Base-by-base conservation (phyloP, 2,797 vertebrate genomes). In the Oophaga sylvatica region DNA sequence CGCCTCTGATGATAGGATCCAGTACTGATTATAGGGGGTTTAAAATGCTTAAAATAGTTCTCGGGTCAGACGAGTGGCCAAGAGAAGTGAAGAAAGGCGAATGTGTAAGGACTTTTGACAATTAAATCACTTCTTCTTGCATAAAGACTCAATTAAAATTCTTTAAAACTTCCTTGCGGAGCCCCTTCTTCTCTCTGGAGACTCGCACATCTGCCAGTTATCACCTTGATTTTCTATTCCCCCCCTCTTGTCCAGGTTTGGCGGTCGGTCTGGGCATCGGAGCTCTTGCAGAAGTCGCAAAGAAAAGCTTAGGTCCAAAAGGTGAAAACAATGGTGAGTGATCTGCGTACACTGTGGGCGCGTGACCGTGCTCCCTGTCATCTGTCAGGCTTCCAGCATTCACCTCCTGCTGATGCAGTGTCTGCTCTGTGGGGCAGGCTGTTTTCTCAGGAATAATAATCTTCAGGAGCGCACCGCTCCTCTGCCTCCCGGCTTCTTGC, bases 261-360 rank as follows among this genome's bases (percentile, higher is more conserved):
- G 98, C 98, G 7, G 96, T 99, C 70, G 97, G 98, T 80, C 94
- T 99, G 93, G 97, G 98, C 80, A 94, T 99, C 3, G 98, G 98
- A 65, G 98, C 98, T 0, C 88, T 99, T 85, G 98, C 98, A 16
- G 98, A 99, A 92, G 97, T 99, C 0, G 98, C 98, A 12, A 99
- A 99, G 95, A 99, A 99, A 93, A 97, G 95, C 89, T 95, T 99
- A 67, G 93, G 97, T 85, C 71, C 94, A 2, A 97, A 96, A 56
- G 95, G 95, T 0, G 91, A 92, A 7, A 91, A 90, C 92, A 96
- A 81, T 20, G 88, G 88, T 87, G 31, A 89, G 84, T 87, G 93
- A 95, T 7, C 17, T 16, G 7, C 8, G 8, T n/a, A 17, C 45
- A 0, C 2, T n/a, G 1, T 76, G 20, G 35, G 2, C 5, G 16